phyloP scores from a whole-genome alignment of 1,140 invertebrate species.

The Drosophila azteca region DNA sequence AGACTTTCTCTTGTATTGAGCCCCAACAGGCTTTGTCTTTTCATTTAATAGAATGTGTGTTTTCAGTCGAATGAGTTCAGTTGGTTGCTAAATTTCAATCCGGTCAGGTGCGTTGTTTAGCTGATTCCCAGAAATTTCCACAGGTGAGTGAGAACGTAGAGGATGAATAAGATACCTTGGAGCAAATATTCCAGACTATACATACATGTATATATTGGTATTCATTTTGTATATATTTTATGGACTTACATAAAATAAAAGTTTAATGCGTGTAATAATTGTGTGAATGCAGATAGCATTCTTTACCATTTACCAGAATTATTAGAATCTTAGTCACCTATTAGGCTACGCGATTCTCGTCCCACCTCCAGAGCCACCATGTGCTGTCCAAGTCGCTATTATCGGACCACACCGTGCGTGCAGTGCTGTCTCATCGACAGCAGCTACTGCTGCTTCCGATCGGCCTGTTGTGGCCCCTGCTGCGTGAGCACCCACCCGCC shows the following conservation, averaged over 20 bases:
- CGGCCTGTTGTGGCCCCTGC: conserved; percentile 20
- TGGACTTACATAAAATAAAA: too few species aligned
- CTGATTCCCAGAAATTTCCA: background rate
- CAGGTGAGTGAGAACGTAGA: too few species aligned
- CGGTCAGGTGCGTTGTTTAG: background rate
- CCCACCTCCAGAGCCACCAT: conserved; percentile 22
- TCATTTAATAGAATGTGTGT: background rate
- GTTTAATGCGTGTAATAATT: too few species aligned
- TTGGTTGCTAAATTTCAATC: background rate
- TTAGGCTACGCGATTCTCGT: background rate
- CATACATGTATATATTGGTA: too few species aligned
- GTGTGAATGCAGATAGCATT: too few species aligned
- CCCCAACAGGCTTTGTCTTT: background rate
- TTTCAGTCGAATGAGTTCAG: background rate
- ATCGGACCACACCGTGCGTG: conserved; percentile 51
- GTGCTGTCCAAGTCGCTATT: conserved; percentile 63
- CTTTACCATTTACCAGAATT: too few species aligned
- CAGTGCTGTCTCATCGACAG: conserved; percentile 62
- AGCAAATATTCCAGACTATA: too few species aligned
- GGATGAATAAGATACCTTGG: too few species aligned
- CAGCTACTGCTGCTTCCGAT: conserved; percentile 52
- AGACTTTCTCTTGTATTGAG: too few species aligned
- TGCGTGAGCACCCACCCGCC: conserved; percentile 11
- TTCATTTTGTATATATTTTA: too few species aligned
- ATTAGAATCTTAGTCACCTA: background rate